Percentiles rank a stretch among this genome's conserved stretches.
phyloP scores from a whole-genome alignment of 2,888 invertebrate species.

The Parochlus steinenii region DNA sequence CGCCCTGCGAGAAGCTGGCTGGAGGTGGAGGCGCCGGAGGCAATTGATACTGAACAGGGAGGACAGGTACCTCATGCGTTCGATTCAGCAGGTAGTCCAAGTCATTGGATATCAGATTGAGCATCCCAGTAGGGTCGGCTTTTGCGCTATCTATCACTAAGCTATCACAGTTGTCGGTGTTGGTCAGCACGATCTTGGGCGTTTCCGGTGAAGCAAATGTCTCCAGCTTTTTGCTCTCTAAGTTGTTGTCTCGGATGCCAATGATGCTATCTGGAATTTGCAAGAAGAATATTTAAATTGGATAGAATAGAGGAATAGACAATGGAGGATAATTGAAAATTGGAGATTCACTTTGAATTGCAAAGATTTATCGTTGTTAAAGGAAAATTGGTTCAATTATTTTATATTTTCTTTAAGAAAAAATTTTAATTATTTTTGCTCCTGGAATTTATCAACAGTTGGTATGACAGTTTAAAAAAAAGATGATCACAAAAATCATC shows the following conservation, averaged over 20 bases:
- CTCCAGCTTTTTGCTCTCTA: slow-evolving; percentile 6
- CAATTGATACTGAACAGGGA: slow-evolving; percentile 3
- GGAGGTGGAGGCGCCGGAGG: slow-evolving; percentile 15
- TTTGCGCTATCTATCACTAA: slow-evolving; percentile 10
- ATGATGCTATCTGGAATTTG: slow-evolving; percentile 26
- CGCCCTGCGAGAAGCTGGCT: slow-evolving; percentile 12
- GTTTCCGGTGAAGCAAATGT: slow-evolving; percentile 14
- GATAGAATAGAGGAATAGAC: too few species aligned
- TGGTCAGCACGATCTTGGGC: slow-evolving; percentile 10
- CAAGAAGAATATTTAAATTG: background rate
- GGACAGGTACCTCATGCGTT: slow-evolving; percentile 26
- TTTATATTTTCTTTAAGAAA: too few species aligned
- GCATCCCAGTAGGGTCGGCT: slow-evolving; percentile 40
- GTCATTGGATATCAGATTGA: slow-evolving; percentile 67
- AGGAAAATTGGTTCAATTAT: too few species aligned
- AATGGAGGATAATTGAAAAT: too few species aligned
- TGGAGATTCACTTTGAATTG: too few species aligned
- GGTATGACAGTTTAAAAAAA: too few species aligned
- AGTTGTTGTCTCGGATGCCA: slow-evolving; percentile 24
- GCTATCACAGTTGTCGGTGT: slow-evolving; percentile 9
- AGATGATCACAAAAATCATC: too few species aligned
- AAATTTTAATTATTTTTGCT: too few species aligned
- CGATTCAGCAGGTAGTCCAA: slow-evolving; percentile 65
- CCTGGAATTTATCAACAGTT: too few species aligned
- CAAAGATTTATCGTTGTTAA: too few species aligned